These are phyloP conservation scores for Chionomys nivalis DNA, from an alignment of 2,113 vertebrate genomes.

Conservation along the genomic window DNA sequence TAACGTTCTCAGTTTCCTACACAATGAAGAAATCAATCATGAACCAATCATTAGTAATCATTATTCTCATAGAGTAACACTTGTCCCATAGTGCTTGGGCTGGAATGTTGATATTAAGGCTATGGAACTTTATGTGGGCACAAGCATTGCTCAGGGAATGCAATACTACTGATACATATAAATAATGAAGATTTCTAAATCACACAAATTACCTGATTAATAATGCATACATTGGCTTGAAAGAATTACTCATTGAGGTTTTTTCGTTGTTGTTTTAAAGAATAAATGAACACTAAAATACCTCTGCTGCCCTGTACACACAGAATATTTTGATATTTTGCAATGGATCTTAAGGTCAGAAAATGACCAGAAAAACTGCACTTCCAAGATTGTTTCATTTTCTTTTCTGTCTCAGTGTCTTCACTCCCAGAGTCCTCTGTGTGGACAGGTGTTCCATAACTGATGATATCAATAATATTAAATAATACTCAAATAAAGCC, in stretches of 20 bases:
- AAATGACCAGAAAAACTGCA: not conserved
- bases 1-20: not conserved
- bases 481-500: conserved; percentile 21
- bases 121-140: not conserved
- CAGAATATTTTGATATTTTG: conserved; percentile 36
- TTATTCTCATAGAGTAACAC: not conserved
- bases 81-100: not conserved
- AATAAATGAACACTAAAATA: not conserved
- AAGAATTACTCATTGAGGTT: not conserved
- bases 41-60: not conserved
- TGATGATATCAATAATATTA: not conserved
- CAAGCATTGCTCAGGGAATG: conserved; percentile 4
- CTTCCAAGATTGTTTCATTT: conserved; percentile 8
- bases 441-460: not conserved
- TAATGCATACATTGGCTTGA: not conserved
- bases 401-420: not conserved
- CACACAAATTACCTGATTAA: conserved; percentile 53
- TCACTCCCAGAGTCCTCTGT: not conserved
- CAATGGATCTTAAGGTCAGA: not conserved
- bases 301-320: not conserved
- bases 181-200: not conserved
- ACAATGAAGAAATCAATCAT: not conserved
- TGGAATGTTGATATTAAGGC: not conserved
- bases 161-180: not conserved
- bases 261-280: not conserved